phyloP scores from a whole-genome alignment of 2,797 vertebrate genomes.

The Poeciliopsis turneri region DNA sequence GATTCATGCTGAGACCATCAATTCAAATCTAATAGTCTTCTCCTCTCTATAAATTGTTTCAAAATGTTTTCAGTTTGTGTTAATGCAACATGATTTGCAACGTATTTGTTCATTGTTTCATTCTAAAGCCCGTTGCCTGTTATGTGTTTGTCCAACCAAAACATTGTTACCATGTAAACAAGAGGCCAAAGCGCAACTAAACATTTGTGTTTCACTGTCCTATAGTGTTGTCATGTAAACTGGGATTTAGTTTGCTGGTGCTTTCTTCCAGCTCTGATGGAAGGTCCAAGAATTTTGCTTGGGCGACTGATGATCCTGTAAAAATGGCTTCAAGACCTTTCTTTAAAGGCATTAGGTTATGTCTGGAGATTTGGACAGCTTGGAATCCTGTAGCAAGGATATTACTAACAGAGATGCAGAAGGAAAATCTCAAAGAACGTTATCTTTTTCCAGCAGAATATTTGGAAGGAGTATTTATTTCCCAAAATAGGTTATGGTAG shows the following conservation, averaged over 20 bases:
- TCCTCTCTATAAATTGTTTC: neutral
- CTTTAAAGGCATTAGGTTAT: neutral
- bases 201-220: neutral
- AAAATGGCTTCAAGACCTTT: neutral
- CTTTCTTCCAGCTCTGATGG: neutral
- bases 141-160: neutral
- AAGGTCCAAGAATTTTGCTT: neutral
- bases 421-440: neutral
- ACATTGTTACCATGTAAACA: neutral
- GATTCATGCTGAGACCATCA: neutral
- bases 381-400: neutral
- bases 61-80: too few species aligned
- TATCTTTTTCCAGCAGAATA: neutral
- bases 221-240: neutral
- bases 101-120: neutral
- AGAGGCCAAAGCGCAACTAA: neutral
- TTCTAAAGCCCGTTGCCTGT: neutral
- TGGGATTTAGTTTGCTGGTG: neutral
- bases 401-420: neutral
- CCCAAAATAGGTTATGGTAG: neutral
- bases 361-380: slow-evolving; percentile 1
- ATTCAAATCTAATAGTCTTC: neutral
- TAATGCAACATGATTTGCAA: neutral
- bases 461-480: neutral
- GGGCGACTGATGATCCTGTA: neutral